These are phyloP conservation scores for Centrocercus urophasianus DNA, from an alignment of 2,113 vertebrate species.

Conservation along the genomic window DNA sequence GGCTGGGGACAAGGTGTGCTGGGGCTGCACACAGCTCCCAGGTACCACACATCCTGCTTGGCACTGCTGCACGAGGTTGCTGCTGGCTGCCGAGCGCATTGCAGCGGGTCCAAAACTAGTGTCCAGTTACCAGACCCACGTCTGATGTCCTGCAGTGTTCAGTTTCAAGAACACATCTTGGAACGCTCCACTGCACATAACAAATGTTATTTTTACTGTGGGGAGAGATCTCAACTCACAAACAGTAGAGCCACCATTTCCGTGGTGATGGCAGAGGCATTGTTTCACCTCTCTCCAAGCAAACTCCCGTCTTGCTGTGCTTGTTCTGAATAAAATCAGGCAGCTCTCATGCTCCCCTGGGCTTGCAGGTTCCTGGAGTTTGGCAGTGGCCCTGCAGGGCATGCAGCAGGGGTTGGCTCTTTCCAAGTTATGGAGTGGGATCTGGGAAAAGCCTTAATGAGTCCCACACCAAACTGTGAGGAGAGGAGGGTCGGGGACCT, in stretches of 20 bases:
- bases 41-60: not conserved
- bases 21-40: fast-evolving
- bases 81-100: not conserved
- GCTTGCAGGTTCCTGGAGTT: not conserved
- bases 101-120: slow-evolving; percentile 20
- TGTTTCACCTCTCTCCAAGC: not conserved
- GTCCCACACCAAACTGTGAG: not conserved
- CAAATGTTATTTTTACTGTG: slow-evolving; percentile 43
- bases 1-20: not conserved
- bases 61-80: no score
- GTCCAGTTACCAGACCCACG: slow-evolving; percentile 22
- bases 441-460: not conserved
- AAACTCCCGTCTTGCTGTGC: fast-evolving
- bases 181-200: not conserved
- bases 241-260: not conserved
- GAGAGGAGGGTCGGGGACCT: not conserved
- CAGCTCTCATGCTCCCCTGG: not conserved
- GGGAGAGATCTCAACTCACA: not conserved
- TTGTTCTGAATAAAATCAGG: not conserved
- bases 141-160: not conserved
- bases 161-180: not conserved
- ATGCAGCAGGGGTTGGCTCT: not conserved
- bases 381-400: not conserved
- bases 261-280: not conserved
- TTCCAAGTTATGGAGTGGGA: not conserved